These are phyloP conservation scores for Cephalopterus ornatus DNA, from an alignment of 2,113 vertebrate species.

Conservation along the genomic window DNA sequence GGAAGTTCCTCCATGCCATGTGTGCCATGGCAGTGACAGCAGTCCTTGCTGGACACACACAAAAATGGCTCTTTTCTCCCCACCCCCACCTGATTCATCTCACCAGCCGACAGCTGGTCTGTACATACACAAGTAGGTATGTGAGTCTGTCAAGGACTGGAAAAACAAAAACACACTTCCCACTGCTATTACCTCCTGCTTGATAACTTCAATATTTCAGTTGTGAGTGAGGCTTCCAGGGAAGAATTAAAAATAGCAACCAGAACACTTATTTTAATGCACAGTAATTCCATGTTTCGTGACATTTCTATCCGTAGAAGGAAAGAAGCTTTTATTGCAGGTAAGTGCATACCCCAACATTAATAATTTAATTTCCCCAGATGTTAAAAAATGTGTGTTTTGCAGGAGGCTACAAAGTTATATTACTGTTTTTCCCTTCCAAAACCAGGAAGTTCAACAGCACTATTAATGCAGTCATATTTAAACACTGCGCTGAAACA, in stretches of 20 bases:
- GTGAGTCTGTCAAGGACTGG: constrained; percentile 4
- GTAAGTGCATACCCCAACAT: neutral
- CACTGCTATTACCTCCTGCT: constrained; percentile 39
- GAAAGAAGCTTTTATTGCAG: neutral
- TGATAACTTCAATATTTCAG: constrained; percentile 16
- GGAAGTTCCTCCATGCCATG: neutral
- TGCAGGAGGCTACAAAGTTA: neutral
- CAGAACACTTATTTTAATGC: constrained; percentile 7
- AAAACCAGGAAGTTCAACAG: neutral
- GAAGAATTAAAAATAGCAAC: constrained; percentile 34
- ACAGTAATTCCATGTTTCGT: neutral
- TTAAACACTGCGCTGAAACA: neutral
- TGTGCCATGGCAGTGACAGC: neutral
- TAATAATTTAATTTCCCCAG: constrained; percentile 1
- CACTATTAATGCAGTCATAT: neutral
- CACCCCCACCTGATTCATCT: neutral
- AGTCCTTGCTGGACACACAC: neutral
- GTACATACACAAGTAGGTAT: neutral
- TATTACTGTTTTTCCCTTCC: neutral
- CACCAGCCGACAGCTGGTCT: constrained; percentile 28
- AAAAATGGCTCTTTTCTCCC: neutral
- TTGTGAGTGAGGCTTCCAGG: neutral
- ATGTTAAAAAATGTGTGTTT: neutral
- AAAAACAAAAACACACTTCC: constrained; percentile 55
- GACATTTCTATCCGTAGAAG: neutral